Evolutionary conservation across 1,140 invertebrate genomes (phyloP).

Genomic region (Asbolus verrucosus): DNA sequence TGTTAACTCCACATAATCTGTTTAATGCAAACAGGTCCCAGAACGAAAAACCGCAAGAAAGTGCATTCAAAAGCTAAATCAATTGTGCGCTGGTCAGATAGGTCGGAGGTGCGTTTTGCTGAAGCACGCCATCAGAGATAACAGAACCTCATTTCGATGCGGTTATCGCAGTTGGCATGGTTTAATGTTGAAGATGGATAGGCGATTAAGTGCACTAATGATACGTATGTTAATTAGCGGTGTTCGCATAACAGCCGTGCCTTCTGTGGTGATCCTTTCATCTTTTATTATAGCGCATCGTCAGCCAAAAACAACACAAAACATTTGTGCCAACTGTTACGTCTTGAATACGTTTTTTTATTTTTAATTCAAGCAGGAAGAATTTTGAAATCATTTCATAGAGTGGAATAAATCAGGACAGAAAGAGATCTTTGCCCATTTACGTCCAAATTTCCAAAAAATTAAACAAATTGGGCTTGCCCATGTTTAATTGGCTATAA

Average conservation of each 20-base stretch:
- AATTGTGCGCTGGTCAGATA: constrained; percentile 12
- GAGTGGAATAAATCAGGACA: constrained; percentile 1
- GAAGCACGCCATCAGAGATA: neutral
- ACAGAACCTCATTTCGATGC: constrained; percentile 16
- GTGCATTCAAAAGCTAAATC: constrained; percentile 4
- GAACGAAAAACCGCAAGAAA: neutral
- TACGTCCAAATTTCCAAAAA: too few relatives aligned
- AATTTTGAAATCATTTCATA: constrained; percentile 4
- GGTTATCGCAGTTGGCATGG: constrained; percentile 18
- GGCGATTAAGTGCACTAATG: constrained; percentile 35
- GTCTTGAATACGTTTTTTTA: constrained; percentile 12
- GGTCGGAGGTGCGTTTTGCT: neutral
- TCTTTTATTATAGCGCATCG: constrained; percentile 32
- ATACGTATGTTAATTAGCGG: constrained; percentile 35
- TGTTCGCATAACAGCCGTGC: constrained; percentile 35
- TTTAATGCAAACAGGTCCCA: constrained; percentile 18
- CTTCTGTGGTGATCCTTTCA: constrained; percentile 33
- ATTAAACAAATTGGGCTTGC: too few relatives aligned
- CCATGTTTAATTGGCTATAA: too few relatives aligned
- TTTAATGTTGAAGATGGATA: constrained; percentile 26
- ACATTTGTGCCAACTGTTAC: constrained; percentile 38
- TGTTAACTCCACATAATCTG: constrained; percentile 27
- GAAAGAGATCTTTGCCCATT: too few relatives aligned
- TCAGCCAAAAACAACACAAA: constrained; percentile 33
- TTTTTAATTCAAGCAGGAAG: constrained; percentile 27